These are phyloP conservation scores for Pristionchus japonicus DNA, from an alignment of 2,888 invertebrate species.

Conservation along the genomic window DNA sequence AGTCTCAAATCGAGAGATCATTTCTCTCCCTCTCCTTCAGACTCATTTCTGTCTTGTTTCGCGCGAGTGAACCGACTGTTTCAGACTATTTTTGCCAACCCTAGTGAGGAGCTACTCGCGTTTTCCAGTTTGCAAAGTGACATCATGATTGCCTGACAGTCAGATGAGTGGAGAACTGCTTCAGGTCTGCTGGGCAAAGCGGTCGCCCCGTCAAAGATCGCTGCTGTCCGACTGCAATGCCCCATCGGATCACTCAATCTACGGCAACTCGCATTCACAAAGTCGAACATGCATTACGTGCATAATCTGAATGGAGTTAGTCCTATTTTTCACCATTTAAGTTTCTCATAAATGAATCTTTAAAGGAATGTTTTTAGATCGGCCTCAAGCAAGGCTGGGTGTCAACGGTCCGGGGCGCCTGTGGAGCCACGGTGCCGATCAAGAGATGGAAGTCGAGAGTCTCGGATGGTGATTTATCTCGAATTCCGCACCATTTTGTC, in stretches of 20 bases:
- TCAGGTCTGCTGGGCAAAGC: not conserved
- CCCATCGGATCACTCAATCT: not conserved
- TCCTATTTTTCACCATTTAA: too few relatives aligned
- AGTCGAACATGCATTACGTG: not conserved
- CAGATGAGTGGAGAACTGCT: too few relatives aligned
- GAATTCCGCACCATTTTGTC: too few relatives aligned
- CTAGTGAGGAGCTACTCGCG: too few relatives aligned
- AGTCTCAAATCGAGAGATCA: too few relatives aligned
- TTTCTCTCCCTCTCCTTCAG: too few relatives aligned
- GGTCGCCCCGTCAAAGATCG: not conserved
- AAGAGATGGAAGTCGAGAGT: not conserved
- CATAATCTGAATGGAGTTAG: not conserved
- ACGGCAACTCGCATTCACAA: not conserved
- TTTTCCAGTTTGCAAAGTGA: too few relatives aligned
- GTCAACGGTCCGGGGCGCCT: not conserved
- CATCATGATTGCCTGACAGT: too few relatives aligned
- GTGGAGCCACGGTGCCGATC: not conserved
- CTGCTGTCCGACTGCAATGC: not conserved
- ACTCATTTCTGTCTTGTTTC: too few relatives aligned
- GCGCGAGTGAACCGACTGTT: too few relatives aligned
- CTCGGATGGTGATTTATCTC: not conserved
- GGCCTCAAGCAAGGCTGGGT: not conserved
- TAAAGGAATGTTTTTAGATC: too few relatives aligned
- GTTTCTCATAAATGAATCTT: not conserved
- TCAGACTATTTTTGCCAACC: too few relatives aligned